Base-by-base conservation (phyloP, 37 sponge, comb jelly and placozoan species). In the Corticium candelabrum region DNA sequence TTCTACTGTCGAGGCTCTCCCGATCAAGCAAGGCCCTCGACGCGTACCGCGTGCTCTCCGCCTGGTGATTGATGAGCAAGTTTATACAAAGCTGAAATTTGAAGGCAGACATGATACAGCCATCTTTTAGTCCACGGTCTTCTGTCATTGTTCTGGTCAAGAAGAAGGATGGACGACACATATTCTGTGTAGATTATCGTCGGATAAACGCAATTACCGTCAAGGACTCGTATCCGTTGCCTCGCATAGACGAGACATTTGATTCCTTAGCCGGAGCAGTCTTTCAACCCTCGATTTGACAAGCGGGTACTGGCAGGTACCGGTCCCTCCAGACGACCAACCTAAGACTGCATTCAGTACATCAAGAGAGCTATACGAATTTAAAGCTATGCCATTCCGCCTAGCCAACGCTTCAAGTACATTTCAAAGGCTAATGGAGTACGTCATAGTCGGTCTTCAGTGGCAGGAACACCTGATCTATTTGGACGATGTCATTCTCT, bases 181-280 rank as follows among this genome's bases (percentile, higher is more conserved):
- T n/a, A n/a, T n/a, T n/a, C n/a, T 82, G 83, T 39, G 75, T 76
- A 21, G 77, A 82, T 35, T 82, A 43, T 36, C 34, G 76, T 38
- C 34, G 40, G 56, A 76, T 82, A 1, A 77, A 82, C 56, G 29
- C 2, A 39, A 36, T 69, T 1, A 79, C 83, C 2, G 32, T 56
- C 68, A 56, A 33, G 41, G 83, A 82, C 76, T 68, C 68, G 27
- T 41, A 78, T 31, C 77, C 83, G 3, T 30, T 82, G 1, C 83
- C 83, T 2, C 57, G 77, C 37, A 79, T 82, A 7, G 77, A 82
- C 41, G 83, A 40, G 11, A 79, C 69, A 21, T 35, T 78, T n/a
- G 83, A 82, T 32, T 38, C n/a, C 15, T 68, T 82, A 67, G n/a
- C n/a, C n/a, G n/a, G n/a, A 3, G 39, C 0, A 39, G 77, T 30